phyloP scores from a whole-genome alignment of 1,140 invertebrate species.

The Drosophila mayri region DNA sequence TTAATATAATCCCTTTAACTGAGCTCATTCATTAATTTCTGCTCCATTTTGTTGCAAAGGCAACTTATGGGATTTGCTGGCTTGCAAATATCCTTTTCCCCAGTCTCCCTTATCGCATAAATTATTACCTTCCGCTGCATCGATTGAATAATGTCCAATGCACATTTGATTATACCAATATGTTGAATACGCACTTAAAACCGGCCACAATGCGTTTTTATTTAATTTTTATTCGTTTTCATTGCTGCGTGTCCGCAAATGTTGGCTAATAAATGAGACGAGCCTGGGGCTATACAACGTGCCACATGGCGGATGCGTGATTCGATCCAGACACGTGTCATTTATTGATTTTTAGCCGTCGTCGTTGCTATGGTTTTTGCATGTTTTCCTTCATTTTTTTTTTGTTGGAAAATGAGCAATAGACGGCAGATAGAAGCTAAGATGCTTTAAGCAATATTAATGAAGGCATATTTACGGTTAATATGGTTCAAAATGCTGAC shows the following conservation, averaged over 20 bases:
- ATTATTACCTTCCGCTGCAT: constrained; percentile 45
- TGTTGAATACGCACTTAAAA: constrained; percentile 42
- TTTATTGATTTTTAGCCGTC: constrained; percentile 50
- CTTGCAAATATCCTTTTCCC: constrained; percentile 1
- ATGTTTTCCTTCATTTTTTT: constrained; percentile 10
- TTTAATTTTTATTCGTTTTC: constrained; percentile 52
- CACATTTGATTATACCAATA: constrained; percentile 62
- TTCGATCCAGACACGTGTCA: constrained; percentile 45
- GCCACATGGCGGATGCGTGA: constrained; percentile 50
- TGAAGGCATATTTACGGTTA: constrained; percentile 28
- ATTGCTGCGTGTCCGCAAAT: constrained; percentile 20
- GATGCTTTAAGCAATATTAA: constrained; percentile 46
- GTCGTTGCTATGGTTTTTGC: constrained; percentile 31
- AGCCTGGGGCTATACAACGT: constrained; percentile 15
- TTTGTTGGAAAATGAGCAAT: constrained; percentile 14
- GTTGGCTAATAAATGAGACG: constrained; percentile 51
- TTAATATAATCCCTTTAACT: not conserved
- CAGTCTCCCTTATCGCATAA: constrained; percentile 45
- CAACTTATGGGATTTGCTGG: constrained; percentile 8
- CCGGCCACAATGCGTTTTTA: constrained; percentile 41
- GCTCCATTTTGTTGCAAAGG: not conserved
- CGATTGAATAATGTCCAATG: constrained; percentile 49
- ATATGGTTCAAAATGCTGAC: constrained; percentile 26
- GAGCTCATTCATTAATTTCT: not conserved
- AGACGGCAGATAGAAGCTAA: constrained; percentile 15